A percentile compares a stretch with the other conserved stretches of the same genome.
Conservation (phyloP, 1,140 invertebrate genomes). For the Macrocentrus cingulum region DNA sequence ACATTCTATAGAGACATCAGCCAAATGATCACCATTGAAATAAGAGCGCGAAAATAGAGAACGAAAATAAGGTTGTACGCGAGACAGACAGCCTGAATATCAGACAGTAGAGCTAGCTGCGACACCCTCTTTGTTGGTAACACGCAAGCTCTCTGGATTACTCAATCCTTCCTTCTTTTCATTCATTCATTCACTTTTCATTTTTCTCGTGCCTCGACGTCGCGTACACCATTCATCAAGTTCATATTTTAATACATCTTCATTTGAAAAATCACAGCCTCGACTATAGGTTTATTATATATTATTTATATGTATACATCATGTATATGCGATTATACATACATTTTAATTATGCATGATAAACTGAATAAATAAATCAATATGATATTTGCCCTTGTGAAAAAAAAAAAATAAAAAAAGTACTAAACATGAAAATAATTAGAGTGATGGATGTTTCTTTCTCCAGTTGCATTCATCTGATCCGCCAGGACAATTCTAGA, state of each 20-base stretch:
- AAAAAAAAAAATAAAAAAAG: no score
- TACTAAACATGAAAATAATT: no score
- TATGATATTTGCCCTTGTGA: no score
- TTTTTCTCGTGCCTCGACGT: conserved; percentile 12
- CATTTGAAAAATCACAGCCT: no score
- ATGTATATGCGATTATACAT: no score
- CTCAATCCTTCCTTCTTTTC: conserved; percentile 59
- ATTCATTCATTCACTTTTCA: conserved; percentile 34
- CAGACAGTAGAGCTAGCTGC: conserved; percentile 49
- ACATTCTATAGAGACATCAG: not conserved
- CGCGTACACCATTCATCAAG: not conserved
- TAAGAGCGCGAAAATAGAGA: not conserved
- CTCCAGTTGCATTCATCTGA: not conserved
- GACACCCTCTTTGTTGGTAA: conserved; percentile 56
- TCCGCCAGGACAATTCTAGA: no score
- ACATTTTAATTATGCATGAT: no score
- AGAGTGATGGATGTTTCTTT: no score
- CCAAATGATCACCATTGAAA: not conserved
- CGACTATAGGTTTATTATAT: no score
- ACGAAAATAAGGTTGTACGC: not conserved
- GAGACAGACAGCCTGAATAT: conserved; percentile 19
- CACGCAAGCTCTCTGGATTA: conserved; percentile 47
- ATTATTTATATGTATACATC: no score
- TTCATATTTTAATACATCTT: no score
- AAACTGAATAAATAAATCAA: no score